Evolutionary conservation across 2,113 vertebrate species (phyloP), one percentile per base, ranked within the genome.

Genomic region (Nettapus auritus): DNA sequence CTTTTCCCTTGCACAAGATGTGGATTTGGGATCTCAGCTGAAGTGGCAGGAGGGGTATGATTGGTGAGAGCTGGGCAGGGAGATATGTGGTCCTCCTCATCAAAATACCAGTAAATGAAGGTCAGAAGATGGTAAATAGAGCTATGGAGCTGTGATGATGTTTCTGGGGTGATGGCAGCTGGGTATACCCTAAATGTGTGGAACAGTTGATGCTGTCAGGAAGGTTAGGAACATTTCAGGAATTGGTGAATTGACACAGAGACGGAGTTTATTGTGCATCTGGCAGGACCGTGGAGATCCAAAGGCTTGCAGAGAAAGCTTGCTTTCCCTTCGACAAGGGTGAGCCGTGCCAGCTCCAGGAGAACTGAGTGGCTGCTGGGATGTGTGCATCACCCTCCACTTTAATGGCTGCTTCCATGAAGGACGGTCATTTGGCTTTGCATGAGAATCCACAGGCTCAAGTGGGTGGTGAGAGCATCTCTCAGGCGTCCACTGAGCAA

Each of bases 401-500:
- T 57, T 79, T 57, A 52, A 36, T 66, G 67, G n/a, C 46, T 5
- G 2, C 69, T 71, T 76, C 77, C 50, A 52, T 2, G 5, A 14
- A 13, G 53, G 75, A 60, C 4, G 4, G 46, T 67, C 63, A 34
- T 55, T 66, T 86, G 89, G 60, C 60, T 86, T 93, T 74, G 64
- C 80, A 57, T 71, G 89, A 84, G 75, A 87, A 48, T 70, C 64
- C 52, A 13, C 1, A 4, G 52, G 73, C 89, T 91, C 44, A 57
- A 92, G 23, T 6, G 56, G 33, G 77, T 60, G 83, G 11, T 0
- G 3, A 84, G 44, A 87, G 12, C 77, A 85, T 69, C 86, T 70
- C 82, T 94, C 55, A n/a, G 69, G 34, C 86, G 92, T 90, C 83
- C 53, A 88, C 62, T 66, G 69, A 77, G 31, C 66, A 92, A 76